A percentile compares a stretch with the other conserved stretches of the same genome.
Conservation (phyloP, 1,140 invertebrate species). For the Drosophila sechellia region DNA sequence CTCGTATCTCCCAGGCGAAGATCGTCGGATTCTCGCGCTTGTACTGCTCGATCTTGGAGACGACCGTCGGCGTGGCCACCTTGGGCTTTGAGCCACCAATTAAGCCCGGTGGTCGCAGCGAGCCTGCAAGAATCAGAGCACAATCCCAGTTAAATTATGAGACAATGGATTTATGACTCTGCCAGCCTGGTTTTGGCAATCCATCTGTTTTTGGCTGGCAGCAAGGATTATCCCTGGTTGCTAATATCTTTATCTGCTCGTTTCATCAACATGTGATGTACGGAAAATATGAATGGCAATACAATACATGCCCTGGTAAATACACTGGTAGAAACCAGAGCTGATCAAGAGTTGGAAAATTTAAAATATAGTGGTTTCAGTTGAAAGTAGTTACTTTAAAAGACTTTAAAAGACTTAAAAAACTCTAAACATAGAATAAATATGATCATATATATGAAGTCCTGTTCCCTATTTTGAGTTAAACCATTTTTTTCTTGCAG, state of each 20-base stretch:
- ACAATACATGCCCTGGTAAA: background rate
- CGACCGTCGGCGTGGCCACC: constrained; percentile 98
- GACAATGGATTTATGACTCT: constrained; percentile 37
- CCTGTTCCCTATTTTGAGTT: too few relatives aligned
- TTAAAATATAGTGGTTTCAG: too few relatives aligned
- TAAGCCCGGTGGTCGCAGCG: constrained; percentile 95
- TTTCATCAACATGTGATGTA: constrained; percentile 34
- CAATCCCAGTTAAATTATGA: constrained; percentile 16
- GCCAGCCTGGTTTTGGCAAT: constrained; percentile 35
- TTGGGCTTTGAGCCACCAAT: constrained; percentile 99
- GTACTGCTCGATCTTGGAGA: constrained; percentile 98
- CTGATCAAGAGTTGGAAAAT: too few relatives aligned
- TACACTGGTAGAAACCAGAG: constrained; percentile 4
- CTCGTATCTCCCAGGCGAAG: constrained; percentile 98
- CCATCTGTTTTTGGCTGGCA: constrained; percentile 18
- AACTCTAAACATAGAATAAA: too few relatives aligned
- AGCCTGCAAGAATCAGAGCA: constrained; percentile 88
- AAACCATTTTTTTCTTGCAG: constrained; percentile 7
- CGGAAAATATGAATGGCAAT: background rate
- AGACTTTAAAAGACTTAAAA: too few relatives aligned
- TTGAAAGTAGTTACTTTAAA: too few relatives aligned
- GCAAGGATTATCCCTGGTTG: constrained; percentile 28
- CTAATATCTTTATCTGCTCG: constrained; percentile 76
- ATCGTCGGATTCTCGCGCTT: constrained; percentile 98
- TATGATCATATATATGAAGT: too few relatives aligned